phyloP scores from a whole-genome alignment of 2,113 vertebrate genomes.

The Verasper variegatus region DNA sequence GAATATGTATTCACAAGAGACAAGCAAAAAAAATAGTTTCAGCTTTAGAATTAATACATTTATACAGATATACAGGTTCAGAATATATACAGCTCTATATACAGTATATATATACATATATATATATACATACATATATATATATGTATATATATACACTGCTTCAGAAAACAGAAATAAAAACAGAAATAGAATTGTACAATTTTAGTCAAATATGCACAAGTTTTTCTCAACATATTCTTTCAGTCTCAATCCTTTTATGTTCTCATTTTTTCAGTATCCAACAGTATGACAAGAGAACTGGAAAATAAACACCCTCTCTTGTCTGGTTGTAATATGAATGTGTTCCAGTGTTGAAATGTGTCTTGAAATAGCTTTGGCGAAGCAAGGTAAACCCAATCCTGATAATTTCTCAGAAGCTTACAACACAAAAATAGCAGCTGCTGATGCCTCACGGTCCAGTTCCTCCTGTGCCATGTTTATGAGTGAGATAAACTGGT shows the following conservation, averaged over 20 bases:
- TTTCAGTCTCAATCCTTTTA: not conserved
- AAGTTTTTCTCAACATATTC: not conserved
- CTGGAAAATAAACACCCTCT: not conserved
- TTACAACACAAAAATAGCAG: conserved; percentile 44
- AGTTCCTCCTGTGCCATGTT: conserved; percentile 36
- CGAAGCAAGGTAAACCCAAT: conserved; percentile 33
- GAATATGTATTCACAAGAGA: too few relatives aligned
- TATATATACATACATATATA: too few relatives aligned
- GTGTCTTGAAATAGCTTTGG: conserved; percentile 31
- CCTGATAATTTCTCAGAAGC: conserved; percentile 25
- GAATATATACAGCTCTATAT: too few relatives aligned
- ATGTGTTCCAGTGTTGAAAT: conserved; percentile 9
- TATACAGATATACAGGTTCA: too few relatives aligned
- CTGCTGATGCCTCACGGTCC: conserved; percentile 40
- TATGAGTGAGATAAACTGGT: conserved; percentile 44
- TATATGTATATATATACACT: too few relatives aligned
- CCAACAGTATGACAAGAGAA: not conserved
- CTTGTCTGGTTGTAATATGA: not conserved
- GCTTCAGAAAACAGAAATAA: too few relatives aligned
- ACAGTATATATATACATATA: too few relatives aligned
- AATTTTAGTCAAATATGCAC: too few relatives aligned
- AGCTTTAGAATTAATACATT: too few relatives aligned
- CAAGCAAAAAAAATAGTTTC: too few relatives aligned
- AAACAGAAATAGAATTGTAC: too few relatives aligned
- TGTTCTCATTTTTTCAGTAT: not conserved